Evolutionary conservation across 2,113 vertebrate genomes (phyloP), one percentile per base, ranked within the genome.

Genomic region (Prinia subflava): DNA sequence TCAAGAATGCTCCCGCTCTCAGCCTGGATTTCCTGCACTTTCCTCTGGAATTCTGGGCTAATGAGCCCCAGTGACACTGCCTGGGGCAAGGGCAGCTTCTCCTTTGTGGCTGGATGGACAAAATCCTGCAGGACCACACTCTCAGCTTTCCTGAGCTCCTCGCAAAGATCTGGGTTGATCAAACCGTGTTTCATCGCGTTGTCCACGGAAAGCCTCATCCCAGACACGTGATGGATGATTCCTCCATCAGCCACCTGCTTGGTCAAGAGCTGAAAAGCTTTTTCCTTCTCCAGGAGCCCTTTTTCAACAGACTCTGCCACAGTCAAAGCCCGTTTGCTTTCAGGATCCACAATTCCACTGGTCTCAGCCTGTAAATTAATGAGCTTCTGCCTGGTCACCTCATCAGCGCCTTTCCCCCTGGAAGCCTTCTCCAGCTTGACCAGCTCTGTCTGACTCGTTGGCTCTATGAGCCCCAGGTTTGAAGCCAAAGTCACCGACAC

Each of bases 401-500:
- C 74, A 88, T 98, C 98, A 10, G 97, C 82, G 41, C 79, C 91
- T 73, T 98, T 99, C 92, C 99, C 99, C 95, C 97, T 98, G 91
- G 84, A 98, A 55, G 99, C 98, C 92, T 99, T 99, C 95, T 99
- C 99, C 35, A 99, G 94, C 35, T 97, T 98, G 60, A 98, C 92
- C 83, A 99, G 98, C 44, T 97, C 96, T 44, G 98, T 95, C 94
- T 97, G 98, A 35, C 98, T 97, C 12, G 82, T 11, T 25, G 83
- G 76, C 12, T 98, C 97, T 37, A 99, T 97, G 67, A 99, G 97
- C 50, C 99, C 99, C 78, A 99, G 97, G 28, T 98, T 99, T 65
- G 98, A 98, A 91, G 99, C 99, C 92, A 99, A 96, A 64, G 98
- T 99, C 79, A 99, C 99, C 0, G 99, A 99, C 56, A 99, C 42